These are phyloP conservation scores for Lycaon pictus DNA, from an alignment of 2,113 vertebrate species.

Conservation along the genomic window DNA sequence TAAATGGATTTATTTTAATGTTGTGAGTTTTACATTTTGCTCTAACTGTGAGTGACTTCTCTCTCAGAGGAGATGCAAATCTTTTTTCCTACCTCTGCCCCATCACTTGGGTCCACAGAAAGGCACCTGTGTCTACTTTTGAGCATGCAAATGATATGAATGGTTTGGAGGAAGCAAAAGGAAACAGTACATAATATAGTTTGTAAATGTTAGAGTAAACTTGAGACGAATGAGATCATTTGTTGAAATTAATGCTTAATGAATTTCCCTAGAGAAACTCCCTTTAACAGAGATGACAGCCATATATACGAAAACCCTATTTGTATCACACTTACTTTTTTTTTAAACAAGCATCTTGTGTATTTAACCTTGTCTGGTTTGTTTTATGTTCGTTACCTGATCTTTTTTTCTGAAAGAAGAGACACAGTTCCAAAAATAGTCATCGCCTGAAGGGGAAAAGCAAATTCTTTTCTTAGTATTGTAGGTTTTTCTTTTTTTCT, in stretches of 20 bases:
- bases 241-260: constrained; percentile 18
- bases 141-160: constrained; percentile 56
- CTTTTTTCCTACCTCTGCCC: neutral
- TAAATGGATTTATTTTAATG: neutral
- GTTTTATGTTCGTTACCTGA: neutral
- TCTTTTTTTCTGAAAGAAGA: neutral
- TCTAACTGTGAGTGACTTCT: neutral
- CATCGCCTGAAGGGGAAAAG: constrained; percentile 52
- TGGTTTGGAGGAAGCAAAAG: neutral
- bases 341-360: neutral
- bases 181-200: neutral
- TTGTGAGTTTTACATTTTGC: neutral
- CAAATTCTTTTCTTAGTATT: constrained; percentile 55
- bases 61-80: neutral
- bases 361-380: constrained; percentile 16
- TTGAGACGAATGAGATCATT: neutral
- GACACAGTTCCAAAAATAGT: constrained; percentile 41
- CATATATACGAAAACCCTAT: neutral
- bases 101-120: neutral
- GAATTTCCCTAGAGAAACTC: constrained; percentile 43
- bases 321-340: neutral
- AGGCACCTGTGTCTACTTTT: neutral
- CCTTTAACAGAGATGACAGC: neutral
- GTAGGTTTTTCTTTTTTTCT: neutral
- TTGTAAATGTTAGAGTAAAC: constrained; percentile 18